These are phyloP conservation scores for Garra rufa DNA, from an alignment of 2,113 vertebrate species.

Conservation along the genomic window DNA sequence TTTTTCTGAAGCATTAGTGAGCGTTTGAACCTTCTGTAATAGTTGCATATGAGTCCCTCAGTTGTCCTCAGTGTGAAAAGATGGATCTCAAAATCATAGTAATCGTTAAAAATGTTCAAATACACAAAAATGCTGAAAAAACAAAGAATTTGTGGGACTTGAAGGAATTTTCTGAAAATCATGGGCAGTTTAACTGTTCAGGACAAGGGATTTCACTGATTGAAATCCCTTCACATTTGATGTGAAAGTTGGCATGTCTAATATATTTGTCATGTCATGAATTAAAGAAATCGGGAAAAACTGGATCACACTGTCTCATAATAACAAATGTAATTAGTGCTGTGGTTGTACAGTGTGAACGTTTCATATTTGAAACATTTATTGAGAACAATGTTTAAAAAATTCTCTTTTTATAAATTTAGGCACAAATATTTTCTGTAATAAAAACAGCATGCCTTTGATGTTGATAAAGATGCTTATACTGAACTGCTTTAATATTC, in stretches of 20 bases:
- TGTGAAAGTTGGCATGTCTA: neutral
- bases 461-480: neutral
- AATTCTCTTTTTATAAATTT: neutral
- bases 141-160: no score
- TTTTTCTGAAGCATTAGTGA: no score
- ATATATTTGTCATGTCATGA: neutral
- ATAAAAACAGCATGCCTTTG: neutral
- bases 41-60: no score
- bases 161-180: no score
- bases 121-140: no score
- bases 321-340: neutral
- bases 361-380: neutral
- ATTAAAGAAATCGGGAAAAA: neutral
- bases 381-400: neutral
- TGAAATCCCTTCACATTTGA: neutral
- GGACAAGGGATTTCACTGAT: no score
- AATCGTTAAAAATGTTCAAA: no score
- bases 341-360: neutral
- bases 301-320: neutral
- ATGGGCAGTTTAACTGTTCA: no score
- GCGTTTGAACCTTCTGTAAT: no score
- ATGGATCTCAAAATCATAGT: no score
- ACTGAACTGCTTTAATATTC: neutral
- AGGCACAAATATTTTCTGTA: neutral
- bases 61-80: no score